These are phyloP conservation scores for Ectobius pallidus DNA, from an alignment of 2,888 invertebrate genomes.

Conservation along the genomic window DNA sequence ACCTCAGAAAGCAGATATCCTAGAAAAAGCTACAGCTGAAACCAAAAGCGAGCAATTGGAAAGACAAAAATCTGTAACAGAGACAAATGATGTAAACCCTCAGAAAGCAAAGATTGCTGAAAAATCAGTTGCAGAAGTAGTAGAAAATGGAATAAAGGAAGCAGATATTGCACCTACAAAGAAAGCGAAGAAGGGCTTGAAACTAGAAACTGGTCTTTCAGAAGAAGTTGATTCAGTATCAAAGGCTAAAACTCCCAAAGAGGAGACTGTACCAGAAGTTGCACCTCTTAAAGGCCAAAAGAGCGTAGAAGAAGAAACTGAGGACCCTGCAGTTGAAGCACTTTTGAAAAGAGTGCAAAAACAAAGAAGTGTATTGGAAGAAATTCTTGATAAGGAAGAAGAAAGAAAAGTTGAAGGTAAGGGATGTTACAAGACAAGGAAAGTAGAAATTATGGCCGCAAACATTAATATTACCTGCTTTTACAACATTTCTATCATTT, in stretches of 20 bases:
- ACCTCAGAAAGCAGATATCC: slow-evolving; percentile 50
- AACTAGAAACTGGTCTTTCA: not conserved
- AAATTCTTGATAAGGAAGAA: slow-evolving; percentile 67
- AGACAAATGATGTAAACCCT: slow-evolving; percentile 27
- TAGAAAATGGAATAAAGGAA: not conserved
- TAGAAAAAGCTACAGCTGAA: slow-evolving; percentile 49
- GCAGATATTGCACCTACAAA: not conserved
- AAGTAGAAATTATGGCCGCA: not conserved
- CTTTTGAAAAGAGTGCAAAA: slow-evolving; percentile 68
- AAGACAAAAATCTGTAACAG: slow-evolving; percentile 4
- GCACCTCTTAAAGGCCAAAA: slow-evolving; percentile 14
- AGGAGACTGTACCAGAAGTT: not conserved
- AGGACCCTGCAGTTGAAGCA: slow-evolving; percentile 67
- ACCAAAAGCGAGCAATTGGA: too few species aligned
- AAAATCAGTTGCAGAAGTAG: not conserved
- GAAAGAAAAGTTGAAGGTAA: slow-evolving; percentile 41
- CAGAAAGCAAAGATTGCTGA: slow-evolving; percentile 52
- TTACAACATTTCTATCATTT: not conserved
- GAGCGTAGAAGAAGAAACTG: slow-evolving; percentile 55
- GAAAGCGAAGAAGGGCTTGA: not conserved
- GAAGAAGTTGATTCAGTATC: slow-evolving; percentile 11
- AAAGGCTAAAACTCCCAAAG: not conserved
- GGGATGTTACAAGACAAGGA: not conserved
- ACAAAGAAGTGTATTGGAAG: slow-evolving; percentile 73
- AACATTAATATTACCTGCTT: not conserved